A percentile compares a stretch with the other conserved stretches of the same genome.
These are phyloP conservation scores for Nipponia nippon DNA, from an alignment of 2,113 vertebrate genomes.

Conservation along the genomic window DNA sequence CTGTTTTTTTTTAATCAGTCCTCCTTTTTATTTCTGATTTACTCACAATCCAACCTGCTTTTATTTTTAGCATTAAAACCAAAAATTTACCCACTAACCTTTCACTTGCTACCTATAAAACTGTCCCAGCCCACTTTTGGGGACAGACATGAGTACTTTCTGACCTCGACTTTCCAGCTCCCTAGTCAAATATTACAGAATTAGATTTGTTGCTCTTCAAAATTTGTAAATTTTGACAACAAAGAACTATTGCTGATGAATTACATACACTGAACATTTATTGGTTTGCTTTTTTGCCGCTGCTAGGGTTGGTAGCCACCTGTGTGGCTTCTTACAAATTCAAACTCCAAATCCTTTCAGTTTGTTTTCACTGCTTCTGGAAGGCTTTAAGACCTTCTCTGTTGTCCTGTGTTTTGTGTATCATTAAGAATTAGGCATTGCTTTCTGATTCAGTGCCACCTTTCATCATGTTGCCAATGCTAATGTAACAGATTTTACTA, in stretches of 20 bases:
- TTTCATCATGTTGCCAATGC: not conserved
- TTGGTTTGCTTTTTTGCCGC: not conserved
- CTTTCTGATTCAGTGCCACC: not conserved
- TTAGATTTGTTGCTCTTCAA: not conserved
- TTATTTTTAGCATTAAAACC: not conserved
- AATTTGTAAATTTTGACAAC: not conserved
- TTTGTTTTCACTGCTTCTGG: not conserved
- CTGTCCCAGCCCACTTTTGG: not conserved
- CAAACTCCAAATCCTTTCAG: not conserved
- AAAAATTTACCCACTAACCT: not conserved
- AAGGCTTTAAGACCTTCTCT: not conserved
- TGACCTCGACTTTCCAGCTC: not conserved
- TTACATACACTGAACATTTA: not conserved
- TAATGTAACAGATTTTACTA: not conserved
- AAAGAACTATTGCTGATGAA: not conserved
- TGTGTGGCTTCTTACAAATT: not conserved
- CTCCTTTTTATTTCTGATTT: not conserved
- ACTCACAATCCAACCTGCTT: not conserved
- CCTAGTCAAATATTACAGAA: not conserved
- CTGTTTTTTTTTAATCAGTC: not conserved
- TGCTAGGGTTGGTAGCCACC: not conserved
- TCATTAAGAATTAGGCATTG: not conserved
- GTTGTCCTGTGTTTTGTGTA: not conserved
- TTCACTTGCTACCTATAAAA: not conserved
- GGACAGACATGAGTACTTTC: not conserved